Evolutionary conservation across 2,113 vertebrate species (phyloP).

Genomic region (Mesoclemmys tuberculata): DNA sequence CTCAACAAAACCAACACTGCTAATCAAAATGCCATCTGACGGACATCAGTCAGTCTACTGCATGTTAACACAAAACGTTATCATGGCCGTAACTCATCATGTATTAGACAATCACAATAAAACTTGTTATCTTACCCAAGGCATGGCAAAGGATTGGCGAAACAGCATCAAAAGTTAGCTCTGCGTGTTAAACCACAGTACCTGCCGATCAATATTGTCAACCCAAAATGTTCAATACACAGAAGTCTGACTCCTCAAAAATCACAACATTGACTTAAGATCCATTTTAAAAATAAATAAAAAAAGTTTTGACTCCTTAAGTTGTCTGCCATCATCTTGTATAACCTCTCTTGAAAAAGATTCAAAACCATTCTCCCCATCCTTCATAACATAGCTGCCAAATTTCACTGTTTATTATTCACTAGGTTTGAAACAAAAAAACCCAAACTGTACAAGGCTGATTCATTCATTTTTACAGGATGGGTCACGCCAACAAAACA

Average conservation of each 20-base stretch:
- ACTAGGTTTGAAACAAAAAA: background rate
- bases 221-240: background rate
- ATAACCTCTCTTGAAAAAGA: background rate
- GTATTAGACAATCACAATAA: background rate
- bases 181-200: background rate
- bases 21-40: no score
- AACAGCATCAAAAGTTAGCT: background rate
- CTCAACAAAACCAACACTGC: no score
- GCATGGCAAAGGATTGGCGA: background rate
- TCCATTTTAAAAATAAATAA: no score
- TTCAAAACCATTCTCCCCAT: background rate
- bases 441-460: accelerated
- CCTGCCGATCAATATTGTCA: background rate
- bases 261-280: background rate
- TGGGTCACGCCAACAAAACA: background rate
- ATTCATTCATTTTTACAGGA: background rate
- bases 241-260: no score
- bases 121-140: background rate
- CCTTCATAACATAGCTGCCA: background rate
- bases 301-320: background rate
- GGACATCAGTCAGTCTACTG: background rate
- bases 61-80: background rate
- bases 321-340: background rate
- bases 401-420: background rate
- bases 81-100: background rate